phyloP scores from a whole-genome alignment of 2,113 vertebrate species.

The Cyphotilapia sp. region DNA sequence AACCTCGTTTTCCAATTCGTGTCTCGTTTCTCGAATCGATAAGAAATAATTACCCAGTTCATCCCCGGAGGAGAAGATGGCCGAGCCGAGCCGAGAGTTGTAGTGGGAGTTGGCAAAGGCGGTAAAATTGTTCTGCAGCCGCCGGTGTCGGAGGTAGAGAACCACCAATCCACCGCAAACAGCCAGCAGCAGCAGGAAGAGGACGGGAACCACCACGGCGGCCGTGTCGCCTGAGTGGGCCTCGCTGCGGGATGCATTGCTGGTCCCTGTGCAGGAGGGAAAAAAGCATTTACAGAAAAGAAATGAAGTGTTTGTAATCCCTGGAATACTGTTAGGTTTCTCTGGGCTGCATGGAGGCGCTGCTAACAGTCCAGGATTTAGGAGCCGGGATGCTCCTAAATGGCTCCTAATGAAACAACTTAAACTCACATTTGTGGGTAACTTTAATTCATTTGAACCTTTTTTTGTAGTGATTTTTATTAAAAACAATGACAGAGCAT shows the following conservation, averaged over 20 bases:
- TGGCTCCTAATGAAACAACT: not conserved
- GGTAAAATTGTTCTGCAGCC: slow-evolving; percentile 91
- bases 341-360: not conserved
- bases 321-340: not conserved
- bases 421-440: not conserved
- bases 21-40: not conserved
- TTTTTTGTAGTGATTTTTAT: not conserved
- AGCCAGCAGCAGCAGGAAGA: slow-evolving; percentile 87
- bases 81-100: slow-evolving; percentile 91
- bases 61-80: slow-evolving; percentile 94
- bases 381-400: not conserved
- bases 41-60: slow-evolving; percentile 78
- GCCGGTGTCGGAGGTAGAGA: slow-evolving; percentile 84
- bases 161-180: slow-evolving; percentile 79
- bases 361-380: not conserved
- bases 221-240: slow-evolving; percentile 77
- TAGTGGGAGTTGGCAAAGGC: slow-evolving; percentile 98
- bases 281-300: not conserved
- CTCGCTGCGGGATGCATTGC: slow-evolving; percentile 22
- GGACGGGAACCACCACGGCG: slow-evolving; percentile 85
- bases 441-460: not conserved
- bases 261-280: slow-evolving; percentile 15
- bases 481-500: not conserved
- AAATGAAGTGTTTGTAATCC: not conserved
- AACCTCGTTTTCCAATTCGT: not conserved